Conservation (phyloP, 2,888 invertebrate genomes). For the Malacosoma neustria region DNA sequence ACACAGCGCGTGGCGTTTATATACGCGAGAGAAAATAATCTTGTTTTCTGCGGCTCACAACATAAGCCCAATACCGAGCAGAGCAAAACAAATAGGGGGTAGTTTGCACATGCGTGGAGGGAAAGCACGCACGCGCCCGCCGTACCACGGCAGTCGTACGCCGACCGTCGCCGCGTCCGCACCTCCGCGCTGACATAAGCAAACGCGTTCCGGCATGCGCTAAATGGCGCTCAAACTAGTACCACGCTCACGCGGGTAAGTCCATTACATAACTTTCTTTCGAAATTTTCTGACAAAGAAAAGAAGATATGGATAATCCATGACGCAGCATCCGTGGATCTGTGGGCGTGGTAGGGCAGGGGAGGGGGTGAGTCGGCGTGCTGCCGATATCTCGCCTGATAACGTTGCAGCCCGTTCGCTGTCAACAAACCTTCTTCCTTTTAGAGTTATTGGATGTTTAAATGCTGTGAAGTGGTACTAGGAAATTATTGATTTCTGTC, state of each 20-base stretch:
- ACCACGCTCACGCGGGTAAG: conserved; percentile 62
- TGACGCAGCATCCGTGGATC: conserved; percentile 41
- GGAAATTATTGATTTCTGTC: conserved; percentile 58
- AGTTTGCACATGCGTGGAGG: conserved; percentile 51
- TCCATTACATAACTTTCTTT: conserved; percentile 24
- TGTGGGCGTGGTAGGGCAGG: conserved; percentile 60
- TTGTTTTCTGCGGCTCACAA: conserved; percentile 53
- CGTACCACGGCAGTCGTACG: conserved; percentile 50
- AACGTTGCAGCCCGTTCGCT: conserved; percentile 52
- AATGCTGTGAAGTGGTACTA: conserved; percentile 24
- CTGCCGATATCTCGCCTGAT: conserved; percentile 52
- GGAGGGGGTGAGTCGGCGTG: conserved; percentile 48
- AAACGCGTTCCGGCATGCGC: conserved; percentile 46
- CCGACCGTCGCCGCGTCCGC: conserved; percentile 45
- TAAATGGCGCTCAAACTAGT: conserved; percentile 65
- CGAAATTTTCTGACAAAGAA: neutral
- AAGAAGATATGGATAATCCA: conserved; percentile 17
- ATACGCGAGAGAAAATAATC: conserved; percentile 48
- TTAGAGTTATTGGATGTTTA: conserved; percentile 8
- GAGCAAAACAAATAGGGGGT: conserved; percentile 59
- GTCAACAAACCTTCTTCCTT: conserved; percentile 57
- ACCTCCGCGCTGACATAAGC: conserved; percentile 24
- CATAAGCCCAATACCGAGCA: conserved; percentile 32
- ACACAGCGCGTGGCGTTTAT: conserved; percentile 40
- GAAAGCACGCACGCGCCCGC: conserved; percentile 41